Evolutionary conservation across 2,113 vertebrate genomes (phyloP).

Genomic region (Periophthalmus modestus): DNA sequence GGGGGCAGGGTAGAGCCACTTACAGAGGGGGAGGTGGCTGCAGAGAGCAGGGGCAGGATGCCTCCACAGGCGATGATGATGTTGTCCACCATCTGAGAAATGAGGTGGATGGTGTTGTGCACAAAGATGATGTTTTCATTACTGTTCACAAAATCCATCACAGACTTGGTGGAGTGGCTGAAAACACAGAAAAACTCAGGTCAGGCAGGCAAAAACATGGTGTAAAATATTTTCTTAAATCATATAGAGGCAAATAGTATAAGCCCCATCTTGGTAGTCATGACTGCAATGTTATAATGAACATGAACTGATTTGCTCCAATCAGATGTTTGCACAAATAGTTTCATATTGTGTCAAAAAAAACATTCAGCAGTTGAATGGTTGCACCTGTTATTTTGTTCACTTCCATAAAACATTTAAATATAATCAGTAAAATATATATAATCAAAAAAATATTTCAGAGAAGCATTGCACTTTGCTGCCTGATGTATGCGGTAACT

Average conservation of each 20-base stretch:
- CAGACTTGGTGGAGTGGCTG: constrained; percentile 98
- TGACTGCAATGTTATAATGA: not conserved
- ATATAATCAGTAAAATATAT: not conserved
- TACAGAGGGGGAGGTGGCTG: constrained; percentile 97
- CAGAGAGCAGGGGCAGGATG: constrained; percentile 95
- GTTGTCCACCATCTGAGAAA: constrained; percentile 99
- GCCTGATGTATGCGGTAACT: not conserved
- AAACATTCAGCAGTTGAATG: not conserved
- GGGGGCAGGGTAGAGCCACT: constrained; percentile 79
- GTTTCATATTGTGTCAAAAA: not conserved
- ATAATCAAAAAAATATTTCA: not conserved
- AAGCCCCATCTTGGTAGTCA: not conserved
- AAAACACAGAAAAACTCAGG: not conserved
- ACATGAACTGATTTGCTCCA: too few relatives aligned
- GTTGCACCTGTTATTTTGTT: not conserved
- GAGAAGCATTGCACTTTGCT: not conserved
- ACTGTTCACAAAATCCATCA: constrained; percentile 99
- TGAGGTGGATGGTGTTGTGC: constrained; percentile 99
- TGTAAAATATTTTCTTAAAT: not conserved
- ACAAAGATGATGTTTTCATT: constrained; percentile 99
- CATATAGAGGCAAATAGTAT: not conserved
- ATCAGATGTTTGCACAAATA: not conserved
- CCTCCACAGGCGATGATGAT: constrained; percentile 99
- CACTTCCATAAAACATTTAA: too few relatives aligned
- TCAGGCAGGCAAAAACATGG: not conserved